Evolutionary conservation across 1,140 invertebrate genomes (phyloP).

Genomic region (Teleogryllus occipitalis): DNA sequence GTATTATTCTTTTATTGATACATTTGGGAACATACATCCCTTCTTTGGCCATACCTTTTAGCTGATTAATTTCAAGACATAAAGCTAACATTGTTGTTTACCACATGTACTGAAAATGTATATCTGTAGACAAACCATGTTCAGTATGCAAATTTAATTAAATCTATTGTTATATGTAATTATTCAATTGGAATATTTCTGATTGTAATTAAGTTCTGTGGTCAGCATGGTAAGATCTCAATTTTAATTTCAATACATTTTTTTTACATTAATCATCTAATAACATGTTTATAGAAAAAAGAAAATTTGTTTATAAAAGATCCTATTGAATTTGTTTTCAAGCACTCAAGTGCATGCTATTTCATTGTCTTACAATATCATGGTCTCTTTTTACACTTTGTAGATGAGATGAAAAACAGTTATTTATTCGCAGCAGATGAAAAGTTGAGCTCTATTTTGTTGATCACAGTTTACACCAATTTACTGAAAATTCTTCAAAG

Average conservation of each 20-base stretch:
- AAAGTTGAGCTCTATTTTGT: slow-evolving; percentile 5
- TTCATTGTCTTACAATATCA: too few relatives aligned
- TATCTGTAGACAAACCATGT: neutral
- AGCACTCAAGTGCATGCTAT: too few relatives aligned
- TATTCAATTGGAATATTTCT: neutral
- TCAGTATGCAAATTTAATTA: too few relatives aligned
- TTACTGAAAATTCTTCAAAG: neutral
- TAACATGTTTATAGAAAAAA: neutral
- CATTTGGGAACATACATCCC: neutral
- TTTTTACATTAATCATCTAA: neutral
- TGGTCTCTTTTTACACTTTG: too few relatives aligned
- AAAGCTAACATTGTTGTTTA: neutral
- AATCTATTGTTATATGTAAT: neutral
- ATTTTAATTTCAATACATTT: neutral
- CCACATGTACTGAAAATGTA: neutral
- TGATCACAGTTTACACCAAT: neutral
- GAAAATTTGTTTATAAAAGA: neutral
- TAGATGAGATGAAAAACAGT: neutral
- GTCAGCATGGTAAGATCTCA: neutral
- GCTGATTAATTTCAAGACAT: neutral
- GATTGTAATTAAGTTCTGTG: neutral
- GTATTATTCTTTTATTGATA: neutral
- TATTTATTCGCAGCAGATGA: neutral
- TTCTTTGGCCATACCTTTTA: neutral
- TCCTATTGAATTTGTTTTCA: too few relatives aligned